Evolutionary conservation across 2,888 invertebrate genomes (phyloP), one percentile per base, ranked within the genome.

Genomic region (Trichogramma dendrolimi): DNA sequence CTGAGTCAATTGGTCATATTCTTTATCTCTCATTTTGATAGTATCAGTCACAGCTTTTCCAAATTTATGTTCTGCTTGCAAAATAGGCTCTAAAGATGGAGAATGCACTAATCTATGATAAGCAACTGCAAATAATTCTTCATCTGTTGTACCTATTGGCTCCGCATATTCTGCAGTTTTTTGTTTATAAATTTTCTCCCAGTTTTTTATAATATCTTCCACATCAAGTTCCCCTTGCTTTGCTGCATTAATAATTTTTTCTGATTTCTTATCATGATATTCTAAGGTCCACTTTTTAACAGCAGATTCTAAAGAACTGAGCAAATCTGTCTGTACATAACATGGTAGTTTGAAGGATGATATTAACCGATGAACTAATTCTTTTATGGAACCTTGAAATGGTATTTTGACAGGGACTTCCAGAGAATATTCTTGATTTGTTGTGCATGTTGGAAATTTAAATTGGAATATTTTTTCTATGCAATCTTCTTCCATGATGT

Each of bases 21-120:
- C 88, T 43, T 85, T 84, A 75, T 91, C 88, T 74, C 91, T 87
- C 69, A 87, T 86, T 63, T 87, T 83, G 52, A 88, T 84, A 72
- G 90, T 86, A 71, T 87, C 87, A 58, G 87, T 84, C 14, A 94
- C 89, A 47, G 88, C 88, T 72, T 89, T 86, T 0, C 95, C 92
- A 78, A 93, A 93, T 10, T 89, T 86, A 73, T 93, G 91, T 78
- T 96, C 96, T 44, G 92, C 87, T 72, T 92, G 90, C 27, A 96
- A 82, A 74, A 96, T 90, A 0, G 92, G 91, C 74, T 94, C 92
- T 39, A 96, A 80, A 0, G 92, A 92, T 0, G 91, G 90, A 0
- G 94, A 94, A 77, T 93, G 93, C 3, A 93, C 91, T 55, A 88
- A 71, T 72, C 84, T 84, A 76, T 94, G 92, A 78, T 94, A 94